phyloP scores from a whole-genome alignment of 2,888 invertebrate species.

The Chesias legatella region DNA sequence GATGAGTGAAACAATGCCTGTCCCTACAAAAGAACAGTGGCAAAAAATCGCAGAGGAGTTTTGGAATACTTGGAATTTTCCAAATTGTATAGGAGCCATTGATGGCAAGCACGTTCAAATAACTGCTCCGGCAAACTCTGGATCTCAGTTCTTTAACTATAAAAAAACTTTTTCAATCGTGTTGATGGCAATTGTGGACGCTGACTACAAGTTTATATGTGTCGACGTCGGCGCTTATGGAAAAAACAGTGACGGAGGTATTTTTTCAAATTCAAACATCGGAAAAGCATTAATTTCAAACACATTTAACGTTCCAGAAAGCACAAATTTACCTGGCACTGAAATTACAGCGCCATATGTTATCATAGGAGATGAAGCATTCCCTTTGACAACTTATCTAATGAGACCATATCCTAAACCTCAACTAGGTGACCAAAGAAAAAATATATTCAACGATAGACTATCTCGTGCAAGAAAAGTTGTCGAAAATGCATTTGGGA shows the following conservation, averaged over 20 bases:
- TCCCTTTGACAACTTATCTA: conserved; percentile 13
- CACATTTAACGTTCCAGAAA: conserved; percentile 17
- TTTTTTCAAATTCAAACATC: conserved; percentile 21
- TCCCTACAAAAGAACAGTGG: background rate
- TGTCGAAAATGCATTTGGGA: conserved; percentile 2
- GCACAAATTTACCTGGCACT: conserved; percentile 25
- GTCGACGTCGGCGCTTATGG: conserved; percentile 23
- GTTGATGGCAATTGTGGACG: conserved; percentile 10
- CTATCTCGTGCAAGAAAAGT: background rate
- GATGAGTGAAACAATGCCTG: no score
- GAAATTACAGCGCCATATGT: conserved; percentile 7
- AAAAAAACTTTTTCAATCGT: conserved; percentile 1
- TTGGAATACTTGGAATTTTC: conserved; percentile 4
- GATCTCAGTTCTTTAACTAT: background rate
- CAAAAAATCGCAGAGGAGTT: background rate
- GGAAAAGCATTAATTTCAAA: conserved; percentile 18
- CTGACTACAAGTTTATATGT: conserved; percentile 13
- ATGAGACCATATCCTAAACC: conserved; percentile 4
- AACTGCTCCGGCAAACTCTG: background rate
- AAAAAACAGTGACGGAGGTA: conserved; percentile 14
- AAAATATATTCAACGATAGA: background rate
- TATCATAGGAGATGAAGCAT: conserved; percentile 15
- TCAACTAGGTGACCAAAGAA: background rate
- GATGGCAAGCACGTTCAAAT: conserved; percentile 8
- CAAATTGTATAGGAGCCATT: conserved; percentile 7